phyloP scores from a whole-genome alignment of 2,113 vertebrate species.

The Mus spicilegus region DNA sequence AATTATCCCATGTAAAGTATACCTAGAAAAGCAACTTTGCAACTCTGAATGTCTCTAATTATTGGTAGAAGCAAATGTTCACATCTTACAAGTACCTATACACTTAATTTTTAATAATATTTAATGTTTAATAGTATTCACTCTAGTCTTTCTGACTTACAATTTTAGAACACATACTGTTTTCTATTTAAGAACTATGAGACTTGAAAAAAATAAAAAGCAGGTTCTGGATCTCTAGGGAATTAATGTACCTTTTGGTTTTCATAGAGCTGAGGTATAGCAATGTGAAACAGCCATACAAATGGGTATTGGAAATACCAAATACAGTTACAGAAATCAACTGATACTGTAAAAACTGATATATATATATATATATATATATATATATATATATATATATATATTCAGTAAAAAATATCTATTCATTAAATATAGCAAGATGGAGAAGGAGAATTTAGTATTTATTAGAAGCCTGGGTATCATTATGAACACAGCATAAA shows the following conservation, averaged over 20 bases:
- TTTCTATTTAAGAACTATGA: neutral
- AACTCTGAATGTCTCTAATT: neutral
- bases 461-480: too few species aligned
- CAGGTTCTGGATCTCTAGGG: neutral
- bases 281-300: neutral
- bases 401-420: too few species aligned
- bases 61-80: neutral
- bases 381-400: too few species aligned
- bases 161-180: neutral
- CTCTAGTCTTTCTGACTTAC: neutral
- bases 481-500: too few species aligned
- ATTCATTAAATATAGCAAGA: too few species aligned
- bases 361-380: too few species aligned
- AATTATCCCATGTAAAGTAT: neutral
- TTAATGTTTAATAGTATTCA: neutral
- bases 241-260: constrained; percentile 8
- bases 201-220: neutral
- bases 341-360: neutral
- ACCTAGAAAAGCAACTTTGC: neutral
- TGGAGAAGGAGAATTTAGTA: too few species aligned
- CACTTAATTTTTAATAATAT: neutral
- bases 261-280: neutral
- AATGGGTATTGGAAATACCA: neutral
- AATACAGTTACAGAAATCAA: neutral
- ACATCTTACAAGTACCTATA: neutral